Evolutionary conservation across 2,888 invertebrate species (phyloP).

Genomic region (Cephus rjabovi): DNA sequence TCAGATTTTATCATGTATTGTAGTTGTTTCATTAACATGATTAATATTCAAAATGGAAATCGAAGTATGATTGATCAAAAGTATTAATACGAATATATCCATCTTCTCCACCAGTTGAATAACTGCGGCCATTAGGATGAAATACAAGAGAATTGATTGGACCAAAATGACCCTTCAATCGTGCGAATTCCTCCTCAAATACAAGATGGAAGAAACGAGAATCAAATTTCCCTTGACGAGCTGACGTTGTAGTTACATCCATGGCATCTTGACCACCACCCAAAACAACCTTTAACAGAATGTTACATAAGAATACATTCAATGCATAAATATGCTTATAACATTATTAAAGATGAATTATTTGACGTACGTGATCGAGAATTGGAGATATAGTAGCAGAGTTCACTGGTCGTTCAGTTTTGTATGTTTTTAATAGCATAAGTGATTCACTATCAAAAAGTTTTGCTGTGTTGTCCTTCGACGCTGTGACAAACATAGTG

Average conservation of each 20-base stretch:
- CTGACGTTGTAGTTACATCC: slow-evolving; percentile 96
- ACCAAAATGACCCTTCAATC: slow-evolving; percentile 99
- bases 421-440: slow-evolving; percentile 92
- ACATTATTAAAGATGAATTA: neutral
- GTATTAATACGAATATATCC: slow-evolving; percentile 96
- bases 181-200: slow-evolving; percentile 82
- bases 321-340: neutral
- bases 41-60: slow-evolving; percentile 91
- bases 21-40: slow-evolving; percentile 14
- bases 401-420: slow-evolving; percentile 97
- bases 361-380: slow-evolving; percentile 82
- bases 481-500: slow-evolving; percentile 97
- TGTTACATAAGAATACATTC: slow-evolving; percentile 3
- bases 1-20: slow-evolving; percentile 2
- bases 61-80: slow-evolving; percentile 96
- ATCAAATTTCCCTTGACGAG: slow-evolving; percentile 96
- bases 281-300: slow-evolving; percentile 76
- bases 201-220: slow-evolving; percentile 81
- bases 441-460: slow-evolving; percentile 91
- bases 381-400: slow-evolving; percentile 97
- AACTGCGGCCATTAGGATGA: slow-evolving; percentile 97
- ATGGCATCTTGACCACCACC: slow-evolving; percentile 99
- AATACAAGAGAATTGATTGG: slow-evolving; percentile 99
- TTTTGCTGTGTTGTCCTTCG: slow-evolving; percentile 96
- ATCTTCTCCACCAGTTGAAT: slow-evolving; percentile 98